A percentile compares a stretch with the other conserved stretches of the same genome.
Conservation (phyloP, 92 coral and sea anemone genomes). For the Montipora capitata region DNA sequence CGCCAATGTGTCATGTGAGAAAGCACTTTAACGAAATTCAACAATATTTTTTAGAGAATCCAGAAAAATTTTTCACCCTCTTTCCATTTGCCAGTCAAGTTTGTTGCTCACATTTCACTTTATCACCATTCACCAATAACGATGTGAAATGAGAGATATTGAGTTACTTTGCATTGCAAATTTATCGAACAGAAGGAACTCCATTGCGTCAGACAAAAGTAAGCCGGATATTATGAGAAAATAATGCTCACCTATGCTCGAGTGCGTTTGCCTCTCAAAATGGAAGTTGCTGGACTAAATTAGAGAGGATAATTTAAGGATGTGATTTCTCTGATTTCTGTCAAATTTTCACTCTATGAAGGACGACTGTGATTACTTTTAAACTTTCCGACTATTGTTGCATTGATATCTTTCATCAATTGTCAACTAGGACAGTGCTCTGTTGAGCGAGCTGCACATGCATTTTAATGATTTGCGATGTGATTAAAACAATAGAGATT, state of each 20-base stretch:
- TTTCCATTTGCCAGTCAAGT: conserved; percentile 11
- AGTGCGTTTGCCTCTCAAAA: background rate
- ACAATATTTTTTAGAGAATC: background rate
- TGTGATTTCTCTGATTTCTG: background rate
- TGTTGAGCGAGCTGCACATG: background rate
- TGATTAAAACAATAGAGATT: conserved; percentile 36
- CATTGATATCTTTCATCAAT: too few relatives aligned
- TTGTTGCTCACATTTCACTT: conserved; percentile 14
- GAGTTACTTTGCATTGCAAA: conserved; percentile 49
- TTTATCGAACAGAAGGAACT: background rate
- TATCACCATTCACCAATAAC: conserved; percentile 5
- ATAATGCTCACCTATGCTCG: background rate
- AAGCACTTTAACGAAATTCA: conserved; percentile 10
- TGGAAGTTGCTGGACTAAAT: background rate
- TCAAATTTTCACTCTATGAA: conserved; percentile 12
- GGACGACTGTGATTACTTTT: background rate
- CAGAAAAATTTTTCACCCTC: conserved; percentile 10
- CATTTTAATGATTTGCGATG: conserved; percentile 16
- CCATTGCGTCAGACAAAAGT: too few relatives aligned
- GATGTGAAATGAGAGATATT: conserved; percentile 9
- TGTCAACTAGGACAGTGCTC: too few relatives aligned
- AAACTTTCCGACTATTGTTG: background rate
- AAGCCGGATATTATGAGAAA: background rate
- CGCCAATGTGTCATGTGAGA: background rate
- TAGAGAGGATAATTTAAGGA: background rate